phyloP scores from a whole-genome alignment of 2,888 invertebrate species.

The Leucophora obtusa region DNA sequence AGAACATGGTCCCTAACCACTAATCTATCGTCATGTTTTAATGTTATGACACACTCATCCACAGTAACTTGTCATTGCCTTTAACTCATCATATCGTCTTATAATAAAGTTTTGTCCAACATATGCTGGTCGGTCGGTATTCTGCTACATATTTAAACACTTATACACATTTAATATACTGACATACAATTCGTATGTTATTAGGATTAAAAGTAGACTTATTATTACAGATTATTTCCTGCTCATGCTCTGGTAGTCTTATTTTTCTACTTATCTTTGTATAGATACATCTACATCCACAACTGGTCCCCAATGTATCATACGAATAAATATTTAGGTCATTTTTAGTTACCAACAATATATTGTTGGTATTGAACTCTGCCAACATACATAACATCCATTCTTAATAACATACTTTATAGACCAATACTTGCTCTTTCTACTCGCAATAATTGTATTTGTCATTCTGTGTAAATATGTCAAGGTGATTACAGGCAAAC shows the following conservation, averaged over 20 bases:
- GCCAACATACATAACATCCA: neutral
- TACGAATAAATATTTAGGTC: conserved; percentile 47
- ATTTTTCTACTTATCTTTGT: conserved; percentile 13
- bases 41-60: conserved; percentile 31
- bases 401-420: neutral
- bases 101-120: neutral
- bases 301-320: conserved; percentile 43
- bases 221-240: conserved; percentile 22
- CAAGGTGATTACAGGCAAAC: conserved; percentile 39
- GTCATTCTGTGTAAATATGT: conserved; percentile 42
- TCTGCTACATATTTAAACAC: neutral
- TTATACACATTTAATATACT: neutral
- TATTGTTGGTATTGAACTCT: conserved; percentile 3
- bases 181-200: neutral
- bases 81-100: neutral
- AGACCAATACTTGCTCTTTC: conserved; percentile 14
- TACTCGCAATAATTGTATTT: conserved; percentile 27
- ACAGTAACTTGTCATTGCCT: conserved; percentile 24
- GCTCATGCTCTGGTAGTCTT: conserved; percentile 9
- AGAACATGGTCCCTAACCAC: conserved; percentile 28
- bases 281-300: neutral
- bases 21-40: conserved; percentile 36
- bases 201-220: neutral
- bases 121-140: neutral
- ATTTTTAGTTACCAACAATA: conserved; percentile 20